Base-by-base conservation (phyloP, 2,888 invertebrate genomes). In the Tethea ocularis region DNA sequence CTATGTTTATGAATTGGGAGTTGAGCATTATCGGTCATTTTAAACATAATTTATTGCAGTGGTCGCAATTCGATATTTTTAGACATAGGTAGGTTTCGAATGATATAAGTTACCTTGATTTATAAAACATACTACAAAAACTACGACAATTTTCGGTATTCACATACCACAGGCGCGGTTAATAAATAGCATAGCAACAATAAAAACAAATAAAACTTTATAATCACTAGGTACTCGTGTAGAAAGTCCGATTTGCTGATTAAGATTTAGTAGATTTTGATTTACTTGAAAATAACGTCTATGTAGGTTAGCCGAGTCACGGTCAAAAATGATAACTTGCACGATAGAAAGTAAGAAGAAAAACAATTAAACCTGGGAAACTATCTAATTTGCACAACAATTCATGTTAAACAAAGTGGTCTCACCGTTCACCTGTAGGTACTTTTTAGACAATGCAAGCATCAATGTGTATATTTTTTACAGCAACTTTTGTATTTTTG, bases 371-470 rank as follows among this genome's bases (percentile, higher is more conserved):
- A 68, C 66, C 67, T 78, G 81, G 72, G 77, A 78, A 76, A 77
- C 75, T 74, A 66, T 71, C 74, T 74, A 79, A 80, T 84, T 82
- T 81, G 69, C 80, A 80, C 73, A 77, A 79, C 76, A 76, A 83
- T 82, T 70, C 68, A 66, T 68, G 68, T 69, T 58, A 62, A 33
- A 66, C 60, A 64, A 61, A 69, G 67, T 68, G 60, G 67, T 75
- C 75, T 75, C 68, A 67, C 72, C 64, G 61, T 69, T 75, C 71
- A 69, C 67, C 69, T 59, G 26, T 55, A 29, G 29, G 13, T 13
- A 57, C 20, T 54, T 29, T 17, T 20, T 20, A 46, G 46, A 46
- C 20, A 46, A 46, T 46, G 20, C 46, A 20, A 46, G 46, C 46
- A 46, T 46, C n/a, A 46, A 46, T 46, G 46, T 20, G 20, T 38